Evolutionary conservation across 2,888 invertebrate species (phyloP).

Genomic region (Drosophila trichaetosa): DNA sequence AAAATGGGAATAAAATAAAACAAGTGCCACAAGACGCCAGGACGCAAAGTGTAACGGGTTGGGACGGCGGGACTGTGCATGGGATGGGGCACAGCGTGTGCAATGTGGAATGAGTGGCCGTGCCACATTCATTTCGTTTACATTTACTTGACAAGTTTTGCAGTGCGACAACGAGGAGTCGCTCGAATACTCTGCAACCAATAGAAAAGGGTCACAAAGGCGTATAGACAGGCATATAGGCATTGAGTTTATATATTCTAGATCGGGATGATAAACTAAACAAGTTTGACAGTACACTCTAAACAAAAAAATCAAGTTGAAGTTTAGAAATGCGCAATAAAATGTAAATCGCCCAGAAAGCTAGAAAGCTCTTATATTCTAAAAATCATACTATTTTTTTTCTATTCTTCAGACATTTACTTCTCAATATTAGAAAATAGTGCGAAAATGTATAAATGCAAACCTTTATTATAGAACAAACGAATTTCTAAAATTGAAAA

Average conservation of each 20-base stretch:
- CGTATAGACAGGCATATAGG: background rate
- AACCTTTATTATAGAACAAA: background rate
- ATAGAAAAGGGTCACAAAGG: background rate
- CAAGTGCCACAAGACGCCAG: slow-evolving; percentile 49
- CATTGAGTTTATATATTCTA: background rate
- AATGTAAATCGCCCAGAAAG: too few species aligned
- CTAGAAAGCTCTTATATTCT: background rate
- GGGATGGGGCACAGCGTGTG: background rate
- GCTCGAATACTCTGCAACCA: slow-evolving; percentile 11
- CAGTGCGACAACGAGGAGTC: slow-evolving; percentile 53
- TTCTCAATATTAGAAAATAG: background rate
- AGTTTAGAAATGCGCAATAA: background rate
- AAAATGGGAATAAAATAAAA: slow-evolving; percentile 76
- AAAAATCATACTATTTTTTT: background rate
- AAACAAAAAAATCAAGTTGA: background rate
- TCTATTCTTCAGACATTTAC: background rate
- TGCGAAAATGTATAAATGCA: background rate
- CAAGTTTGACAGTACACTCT: background rate
- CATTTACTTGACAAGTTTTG: slow-evolving; percentile 79
- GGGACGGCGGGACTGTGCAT: slow-evolving; percentile 12
- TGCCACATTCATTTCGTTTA: slow-evolving; percentile 73
- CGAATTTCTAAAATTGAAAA: background rate
- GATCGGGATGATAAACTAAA: background rate
- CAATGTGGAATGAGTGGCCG: slow-evolving; percentile 49
- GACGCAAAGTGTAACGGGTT: slow-evolving; percentile 25